Base-by-base conservation (phyloP, 2,113 vertebrate genomes). In the Corynorhinus townsendii region DNA sequence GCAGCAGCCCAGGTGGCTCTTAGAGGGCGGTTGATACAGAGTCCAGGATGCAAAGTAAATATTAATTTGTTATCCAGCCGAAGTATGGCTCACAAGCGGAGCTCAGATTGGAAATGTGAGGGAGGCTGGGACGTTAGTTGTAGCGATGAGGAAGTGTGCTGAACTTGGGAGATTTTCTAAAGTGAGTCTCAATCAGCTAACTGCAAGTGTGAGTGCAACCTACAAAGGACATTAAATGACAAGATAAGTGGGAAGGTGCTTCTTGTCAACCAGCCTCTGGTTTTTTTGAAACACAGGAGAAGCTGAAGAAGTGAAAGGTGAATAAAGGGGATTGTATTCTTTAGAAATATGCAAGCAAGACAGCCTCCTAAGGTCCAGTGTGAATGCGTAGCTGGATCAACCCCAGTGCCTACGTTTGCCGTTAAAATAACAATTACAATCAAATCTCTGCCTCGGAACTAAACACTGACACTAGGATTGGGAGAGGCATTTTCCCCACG, bases 251-350 rank as follows among this genome's bases (percentile, higher is more conserved):
- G 45, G 15, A 59, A 68, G 22, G 26, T 40, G 49, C 71, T 35
- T 69, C 77, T 85, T 87, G 49, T 68, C 56, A 79, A 56, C 6
- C 54, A 54, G n/a, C n/a, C n/a, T 95, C 38, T 33, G 26, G 2
- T 64, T 43, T 62, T 62, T 76, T 15, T n/a, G 19, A 43, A 87
- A 81, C 22, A 35, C 16, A 95, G 71, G 15, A 87, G 33, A 91
- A 45, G 59, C 40, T 84, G 16, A 94, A 93, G 59, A 94, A 95
- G 76, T 52, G 43, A 82, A 35, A 76, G 35, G 91, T 28, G 90
- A 91, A 81, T 45, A 71, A 81, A 49, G 64, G 11, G 30, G 68
- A 83, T 11, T 88, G 35, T 17, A 75, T 77, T 71, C 56, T 94
- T 89, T 88, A 81, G n/a, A 71, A 95, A 86, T 49, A 71, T 19